These are phyloP conservation scores for Cololabis saira DNA, from an alignment of 2,113 vertebrate species.

Conservation along the genomic window DNA sequence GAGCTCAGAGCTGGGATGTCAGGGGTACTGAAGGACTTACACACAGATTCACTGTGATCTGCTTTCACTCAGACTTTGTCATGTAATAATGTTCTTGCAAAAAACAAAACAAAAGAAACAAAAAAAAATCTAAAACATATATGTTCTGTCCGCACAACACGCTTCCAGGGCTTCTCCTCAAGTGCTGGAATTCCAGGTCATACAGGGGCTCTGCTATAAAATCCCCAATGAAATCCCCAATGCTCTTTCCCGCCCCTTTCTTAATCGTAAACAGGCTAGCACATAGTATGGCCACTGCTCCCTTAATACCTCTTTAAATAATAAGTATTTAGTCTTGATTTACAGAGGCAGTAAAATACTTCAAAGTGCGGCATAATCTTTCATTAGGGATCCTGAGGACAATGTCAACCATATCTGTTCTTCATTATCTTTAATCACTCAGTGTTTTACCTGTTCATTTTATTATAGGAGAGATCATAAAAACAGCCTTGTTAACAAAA, in stretches of 20 bases:
- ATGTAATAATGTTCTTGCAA: conserved; percentile 66
- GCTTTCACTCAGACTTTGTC: conserved; percentile 74
- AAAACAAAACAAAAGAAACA: conserved; percentile 59
- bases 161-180: conserved; percentile 44
- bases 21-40: conserved; percentile 69
- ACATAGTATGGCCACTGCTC: conserved; percentile 73
- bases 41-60: conserved; percentile 64
- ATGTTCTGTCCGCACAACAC: conserved; percentile 67
- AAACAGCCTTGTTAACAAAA: conserved; percentile 82
- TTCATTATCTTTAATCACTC: conserved; percentile 86
- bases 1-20: conserved; percentile 66
- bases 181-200: conserved; percentile 69
- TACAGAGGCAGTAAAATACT: conserved; percentile 84
- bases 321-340: conserved; percentile 87
- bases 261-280: conserved; percentile 81
- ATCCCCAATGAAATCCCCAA: conserved; percentile 71
- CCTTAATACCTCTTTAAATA: conserved; percentile 86
- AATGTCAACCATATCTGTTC: conserved; percentile 81
- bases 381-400: conserved; percentile 81
- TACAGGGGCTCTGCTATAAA: conserved; percentile 72
- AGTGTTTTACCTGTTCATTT: conserved; percentile 84
- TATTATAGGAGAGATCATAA: conserved; percentile 84
- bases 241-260: conserved; percentile 58
- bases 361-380: conserved; percentile 87
- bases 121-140: conserved; percentile 58